phyloP scores from a whole-genome alignment of 2,888 invertebrate genomes.

The Cryptocheilus praepositus region DNA sequence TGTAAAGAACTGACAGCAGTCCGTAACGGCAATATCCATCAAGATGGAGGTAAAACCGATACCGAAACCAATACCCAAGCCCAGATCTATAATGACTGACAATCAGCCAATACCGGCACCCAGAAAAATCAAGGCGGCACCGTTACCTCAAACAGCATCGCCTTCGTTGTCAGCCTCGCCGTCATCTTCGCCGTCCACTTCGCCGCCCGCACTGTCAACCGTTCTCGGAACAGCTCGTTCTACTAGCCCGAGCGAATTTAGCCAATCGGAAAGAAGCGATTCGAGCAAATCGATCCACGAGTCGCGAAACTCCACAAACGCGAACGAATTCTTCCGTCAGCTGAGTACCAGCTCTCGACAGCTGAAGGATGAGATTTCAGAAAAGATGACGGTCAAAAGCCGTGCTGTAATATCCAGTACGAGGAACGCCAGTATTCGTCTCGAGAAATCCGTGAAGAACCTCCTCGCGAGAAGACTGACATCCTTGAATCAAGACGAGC shows the following conservation, averaged over 20 bases:
- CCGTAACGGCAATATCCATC: neutral
- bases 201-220: constrained; percentile 1
- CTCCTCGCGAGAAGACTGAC: constrained; percentile 66
- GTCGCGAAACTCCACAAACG: constrained; percentile 40
- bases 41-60: constrained; percentile 68
- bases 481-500: constrained; percentile 57
- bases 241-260: constrained; percentile 61
- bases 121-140: constrained; percentile 44
- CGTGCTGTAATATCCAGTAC: constrained; percentile 82
- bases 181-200: constrained; percentile 9
- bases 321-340: constrained; percentile 62
- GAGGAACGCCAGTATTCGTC: constrained; percentile 76
- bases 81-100: constrained; percentile 61
- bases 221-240: constrained; percentile 29
- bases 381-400: constrained; percentile 74
- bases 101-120: constrained; percentile 66
- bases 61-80: constrained; percentile 60
- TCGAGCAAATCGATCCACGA: constrained; percentile 46
- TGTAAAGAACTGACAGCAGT: neutral
- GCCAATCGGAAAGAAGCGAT: constrained; percentile 63
- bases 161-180: neutral
- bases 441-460: constrained; percentile 73
- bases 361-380: constrained; percentile 77
- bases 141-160: constrained; percentile 11
- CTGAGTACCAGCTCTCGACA: constrained; percentile 75